Evolutionary conservation across 1,140 invertebrate species (phyloP).

Genomic region (Oedothorax gibbosus): DNA sequence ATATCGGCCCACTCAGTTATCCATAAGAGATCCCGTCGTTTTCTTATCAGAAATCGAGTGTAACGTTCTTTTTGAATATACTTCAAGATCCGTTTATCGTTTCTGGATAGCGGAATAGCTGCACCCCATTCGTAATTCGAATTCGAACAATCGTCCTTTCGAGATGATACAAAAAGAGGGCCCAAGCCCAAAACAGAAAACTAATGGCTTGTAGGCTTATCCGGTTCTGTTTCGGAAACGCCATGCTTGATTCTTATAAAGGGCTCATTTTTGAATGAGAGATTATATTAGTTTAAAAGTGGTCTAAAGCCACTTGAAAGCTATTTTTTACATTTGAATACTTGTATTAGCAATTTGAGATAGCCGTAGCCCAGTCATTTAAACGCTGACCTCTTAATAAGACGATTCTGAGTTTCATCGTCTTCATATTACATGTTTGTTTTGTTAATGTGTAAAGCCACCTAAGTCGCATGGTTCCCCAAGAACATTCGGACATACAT

Average conservation of each 20-base stretch:
- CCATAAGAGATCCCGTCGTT: background rate
- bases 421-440: too few relatives aligned
- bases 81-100: conserved; percentile 35
- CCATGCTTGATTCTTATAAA: conserved; percentile 36
- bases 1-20: conserved; percentile 1
- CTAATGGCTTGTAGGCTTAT: conserved; percentile 39
- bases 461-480: too few relatives aligned
- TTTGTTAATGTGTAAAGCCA: too few relatives aligned
- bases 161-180: background rate
- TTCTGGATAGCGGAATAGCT: conserved; percentile 3
- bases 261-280: conserved; percentile 27
- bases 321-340: too few relatives aligned
- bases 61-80: conserved; percentile 20
- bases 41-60: conserved; percentile 30
- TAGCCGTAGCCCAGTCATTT: too few relatives aligned
- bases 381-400: too few relatives aligned
- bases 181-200: conserved; percentile 8
- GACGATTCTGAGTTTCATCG: too few relatives aligned
- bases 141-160: conserved; percentile 10
- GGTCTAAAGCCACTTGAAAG: too few relatives aligned
- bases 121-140: conserved; percentile 6
- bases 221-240: conserved; percentile 27
- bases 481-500: too few relatives aligned
- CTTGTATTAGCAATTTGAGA: too few relatives aligned
- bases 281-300: background rate